Evolutionary conservation across 2,888 invertebrate genomes (phyloP).

Genomic region (Lumbricus terrestris): DNA sequence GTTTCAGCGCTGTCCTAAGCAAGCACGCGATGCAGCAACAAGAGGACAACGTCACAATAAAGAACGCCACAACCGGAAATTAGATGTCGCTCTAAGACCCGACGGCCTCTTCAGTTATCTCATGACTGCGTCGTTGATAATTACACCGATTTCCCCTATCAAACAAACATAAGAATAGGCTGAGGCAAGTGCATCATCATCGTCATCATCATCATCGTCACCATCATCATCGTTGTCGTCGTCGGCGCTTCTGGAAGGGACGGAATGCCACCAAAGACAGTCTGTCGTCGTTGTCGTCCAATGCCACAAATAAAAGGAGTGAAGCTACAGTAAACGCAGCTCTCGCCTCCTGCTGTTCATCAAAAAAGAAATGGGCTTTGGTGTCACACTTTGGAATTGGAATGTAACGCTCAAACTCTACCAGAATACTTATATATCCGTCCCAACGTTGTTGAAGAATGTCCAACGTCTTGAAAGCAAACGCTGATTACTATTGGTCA

Average conservation of each 20-base stretch:
- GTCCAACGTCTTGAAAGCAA: too few relatives aligned
- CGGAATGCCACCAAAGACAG: not conserved
- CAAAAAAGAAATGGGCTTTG: not conserved
- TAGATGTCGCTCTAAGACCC: not conserved
- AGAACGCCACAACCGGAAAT: not conserved
- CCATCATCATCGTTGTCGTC: too few relatives aligned
- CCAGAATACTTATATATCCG: not conserved
- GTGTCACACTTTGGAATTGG: not conserved
- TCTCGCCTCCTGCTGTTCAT: not conserved
- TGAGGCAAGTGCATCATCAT: not conserved
- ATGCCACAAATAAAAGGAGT: conserved; percentile 3
- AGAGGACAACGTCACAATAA: not conserved
- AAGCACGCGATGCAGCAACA: not conserved
- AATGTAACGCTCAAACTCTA: not conserved
- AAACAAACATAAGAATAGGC: not conserved
- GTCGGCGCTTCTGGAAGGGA: too few relatives aligned
- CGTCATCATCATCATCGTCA: too few relatives aligned
- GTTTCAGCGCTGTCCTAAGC: not conserved
- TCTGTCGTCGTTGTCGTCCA: not conserved
- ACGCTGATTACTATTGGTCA: too few relatives aligned
- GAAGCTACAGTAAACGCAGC: not conserved
- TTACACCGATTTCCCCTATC: not conserved
- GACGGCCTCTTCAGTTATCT: not conserved
- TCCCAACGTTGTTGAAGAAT: not conserved
- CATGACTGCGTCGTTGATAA: not conserved